phyloP scores from a whole-genome alignment of 2,888 invertebrate species.

The Stenichneumon culpator region DNA sequence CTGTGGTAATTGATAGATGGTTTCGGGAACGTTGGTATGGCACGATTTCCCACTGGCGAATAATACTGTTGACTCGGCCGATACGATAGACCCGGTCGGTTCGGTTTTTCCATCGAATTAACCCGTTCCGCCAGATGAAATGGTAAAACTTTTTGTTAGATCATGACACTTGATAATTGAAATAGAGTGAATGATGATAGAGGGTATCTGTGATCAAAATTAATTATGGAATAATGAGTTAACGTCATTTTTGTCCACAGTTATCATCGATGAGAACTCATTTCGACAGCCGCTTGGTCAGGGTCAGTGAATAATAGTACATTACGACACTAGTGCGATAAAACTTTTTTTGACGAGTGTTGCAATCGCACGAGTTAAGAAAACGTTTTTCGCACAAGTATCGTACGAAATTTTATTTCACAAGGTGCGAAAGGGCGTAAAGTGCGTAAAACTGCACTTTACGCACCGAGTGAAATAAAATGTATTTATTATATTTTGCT shows the following conservation, averaged over 20 bases:
- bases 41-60: neutral
- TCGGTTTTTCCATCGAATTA: slow-evolving; percentile 11
- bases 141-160: slow-evolving; percentile 9
- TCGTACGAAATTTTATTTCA: too few species aligned
- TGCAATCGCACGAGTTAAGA: too few species aligned
- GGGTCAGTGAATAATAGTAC: too few species aligned
- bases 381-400: too few species aligned
- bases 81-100: neutral
- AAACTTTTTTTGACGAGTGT: too few species aligned
- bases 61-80: neutral
- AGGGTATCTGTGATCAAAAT: neutral
- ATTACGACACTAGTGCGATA: too few species aligned
- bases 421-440: too few species aligned
- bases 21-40: slow-evolving; percentile 2
- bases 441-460: too few species aligned
- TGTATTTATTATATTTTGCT: too few species aligned
- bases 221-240: neutral
- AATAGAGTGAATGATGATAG: neutral
- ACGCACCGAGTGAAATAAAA: too few species aligned
- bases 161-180: slow-evolving; percentile 3
- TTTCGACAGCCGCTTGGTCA: too few species aligned
- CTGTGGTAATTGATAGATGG: slow-evolving; percentile 21
- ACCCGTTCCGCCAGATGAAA: neutral
- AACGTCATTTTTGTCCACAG: neutral
- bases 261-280: neutral